A percentile compares a stretch with the other conserved stretches of the same genome.
Conservation (phyloP, 2,888 invertebrate genomes). For the Synergus gifuensis region DNA sequence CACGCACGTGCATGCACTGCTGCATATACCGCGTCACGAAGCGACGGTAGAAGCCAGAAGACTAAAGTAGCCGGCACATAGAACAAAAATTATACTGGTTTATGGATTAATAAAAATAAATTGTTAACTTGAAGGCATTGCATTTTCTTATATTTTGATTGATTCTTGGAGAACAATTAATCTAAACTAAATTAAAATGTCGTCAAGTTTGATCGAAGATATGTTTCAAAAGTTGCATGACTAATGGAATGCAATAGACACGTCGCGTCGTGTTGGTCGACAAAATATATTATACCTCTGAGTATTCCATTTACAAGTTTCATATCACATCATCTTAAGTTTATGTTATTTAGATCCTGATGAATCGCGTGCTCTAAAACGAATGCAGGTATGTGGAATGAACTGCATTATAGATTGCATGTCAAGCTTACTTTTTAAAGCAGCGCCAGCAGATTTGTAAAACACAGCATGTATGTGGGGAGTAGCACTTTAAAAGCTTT, state of each 20-base stretch:
- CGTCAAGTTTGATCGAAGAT: background rate
- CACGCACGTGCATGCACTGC: background rate
- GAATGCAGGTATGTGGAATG: conserved; percentile 3
- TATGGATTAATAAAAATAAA: background rate
- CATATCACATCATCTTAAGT: background rate
- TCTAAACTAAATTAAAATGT: background rate
- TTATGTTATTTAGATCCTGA: background rate
- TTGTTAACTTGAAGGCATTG: background rate
- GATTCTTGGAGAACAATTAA: background rate
- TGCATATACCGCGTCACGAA: background rate
- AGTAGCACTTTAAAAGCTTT: background rate
- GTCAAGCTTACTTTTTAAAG: background rate
- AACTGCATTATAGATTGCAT: background rate
- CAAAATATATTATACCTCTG: background rate
- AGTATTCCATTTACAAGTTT: background rate
- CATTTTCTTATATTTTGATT: background rate
- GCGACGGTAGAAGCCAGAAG: background rate
- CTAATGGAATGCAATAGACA: background rate
- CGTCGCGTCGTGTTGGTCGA: background rate
- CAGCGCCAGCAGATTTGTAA: background rate
- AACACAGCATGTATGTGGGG: background rate
- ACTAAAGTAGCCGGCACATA: background rate
- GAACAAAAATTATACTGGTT: background rate
- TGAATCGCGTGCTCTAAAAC: background rate
- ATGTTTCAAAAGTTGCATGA: background rate